Base-by-base conservation (phyloP, 2,797 vertebrate genomes). In the Coranthus polyacanthus region DNA sequence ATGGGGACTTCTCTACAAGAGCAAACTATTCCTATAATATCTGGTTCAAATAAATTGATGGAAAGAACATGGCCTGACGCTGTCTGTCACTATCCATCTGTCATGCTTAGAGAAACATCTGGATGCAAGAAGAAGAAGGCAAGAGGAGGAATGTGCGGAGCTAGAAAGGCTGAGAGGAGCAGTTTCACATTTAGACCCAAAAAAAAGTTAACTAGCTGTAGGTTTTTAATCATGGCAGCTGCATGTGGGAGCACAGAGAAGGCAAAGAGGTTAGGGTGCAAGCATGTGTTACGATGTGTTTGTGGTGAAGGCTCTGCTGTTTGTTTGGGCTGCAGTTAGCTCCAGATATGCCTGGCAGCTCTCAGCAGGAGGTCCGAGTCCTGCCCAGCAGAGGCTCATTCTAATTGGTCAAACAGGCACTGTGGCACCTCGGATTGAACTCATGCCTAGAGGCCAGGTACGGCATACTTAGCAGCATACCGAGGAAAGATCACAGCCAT, bases 31-130 rank as follows among this genome's bases (percentile, higher is more conserved):
- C 67, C 72, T 82, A 66, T 70, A 78, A 64, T 82, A 79, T 87
- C 83, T 90, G 85, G 73, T 90, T 90, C 79, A 70, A 90, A 84
- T 91, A 79, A 89, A 89, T 81, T 49, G 49, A 71, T 71, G 68
- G 68, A 78, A 79, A 74, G 72, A 87, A 59, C 70, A 65, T 16
- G n/a, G 46, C 73, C 58, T 38, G 51, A 47, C 16, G 41, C 38
- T 49, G 55, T 68, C 42, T 84, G 75, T 85, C 72, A 63, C 47
- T 56, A 45, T 49, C 72, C 77, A 58, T 45, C 17, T 75, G 75
- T 74, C 60, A 73, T 18, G 57, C 39, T 79, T 58, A 49, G 55
- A 80, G 63, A 81, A 90, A 91, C 81, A 91, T 92, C 86, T 92
- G 88, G 86, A 82, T 70, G 67, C 72, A 72, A 72, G 79, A 72